Conservation (phyloP, 1,140 invertebrate genomes). For the Berghia stephanieae region DNA sequence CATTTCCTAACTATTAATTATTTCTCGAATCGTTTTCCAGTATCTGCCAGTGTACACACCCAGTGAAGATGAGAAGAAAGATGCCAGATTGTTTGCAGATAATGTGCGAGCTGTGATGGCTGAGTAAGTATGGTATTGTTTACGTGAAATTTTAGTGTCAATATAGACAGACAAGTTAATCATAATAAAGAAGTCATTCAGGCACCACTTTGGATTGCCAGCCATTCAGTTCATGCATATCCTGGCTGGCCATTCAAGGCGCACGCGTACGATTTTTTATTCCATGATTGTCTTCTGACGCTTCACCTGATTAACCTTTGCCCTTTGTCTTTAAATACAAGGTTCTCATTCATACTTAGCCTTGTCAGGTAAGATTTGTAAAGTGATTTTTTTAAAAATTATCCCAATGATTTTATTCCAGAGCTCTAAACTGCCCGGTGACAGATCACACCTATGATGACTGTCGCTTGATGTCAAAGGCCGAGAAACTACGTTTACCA, state of each 20-base stretch:
- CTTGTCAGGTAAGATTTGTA: too few species aligned
- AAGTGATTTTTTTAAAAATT: not conserved
- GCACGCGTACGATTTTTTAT: too few species aligned
- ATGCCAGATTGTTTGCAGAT: conserved; percentile 89
- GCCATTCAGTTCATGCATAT: too few species aligned
- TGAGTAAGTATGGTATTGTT: conserved; percentile 82
- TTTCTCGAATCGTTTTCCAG: too few species aligned
- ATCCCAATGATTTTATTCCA: conserved; percentile 67
- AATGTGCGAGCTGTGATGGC: conserved; percentile 93
- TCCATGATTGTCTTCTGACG: too few species aligned
- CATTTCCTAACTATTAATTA: too few species aligned
- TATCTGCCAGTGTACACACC: conserved; percentile 93
- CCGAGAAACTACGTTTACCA: conserved; percentile 82
- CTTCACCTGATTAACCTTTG: too few species aligned
- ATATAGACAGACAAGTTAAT: too few species aligned
- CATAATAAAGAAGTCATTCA: too few species aligned
- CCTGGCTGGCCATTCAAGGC: too few species aligned
- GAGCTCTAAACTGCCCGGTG: conserved; percentile 82
- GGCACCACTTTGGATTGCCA: too few species aligned
- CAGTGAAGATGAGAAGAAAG: conserved; percentile 83
- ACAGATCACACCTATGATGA: conserved; percentile 95
- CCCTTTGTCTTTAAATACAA: conserved; percentile 1
- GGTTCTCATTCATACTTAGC: not conserved
- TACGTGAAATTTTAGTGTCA: too few species aligned
- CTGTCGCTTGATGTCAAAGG: conserved; percentile 83